A percentile compares a stretch with the other conserved stretches of the same genome.
Conservation (phyloP, 1,140 invertebrate species). For the Trachymyrmex cornetzi region DNA sequence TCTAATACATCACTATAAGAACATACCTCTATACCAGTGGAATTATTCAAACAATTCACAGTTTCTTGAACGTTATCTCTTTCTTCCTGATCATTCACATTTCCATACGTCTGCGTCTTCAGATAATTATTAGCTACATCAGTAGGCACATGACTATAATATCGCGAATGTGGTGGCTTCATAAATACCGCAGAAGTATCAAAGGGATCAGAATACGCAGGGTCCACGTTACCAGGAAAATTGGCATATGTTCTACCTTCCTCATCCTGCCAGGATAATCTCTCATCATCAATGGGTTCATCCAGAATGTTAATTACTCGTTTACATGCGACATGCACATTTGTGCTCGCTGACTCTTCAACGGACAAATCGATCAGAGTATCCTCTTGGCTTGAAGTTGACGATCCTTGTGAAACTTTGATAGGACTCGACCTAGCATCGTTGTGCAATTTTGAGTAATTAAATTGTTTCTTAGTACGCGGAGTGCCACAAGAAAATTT, state of each 20-base stretch:
- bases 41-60: conserved; percentile 63
- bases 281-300: conserved; percentile 90
- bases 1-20: background rate
- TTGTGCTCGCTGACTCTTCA: conserved; percentile 84
- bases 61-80: conserved; percentile 37
- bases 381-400: conserved; percentile 87
- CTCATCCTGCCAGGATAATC: conserved; percentile 78
- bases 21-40: conserved; percentile 47
- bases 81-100: conserved; percentile 70
- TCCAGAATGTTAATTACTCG: conserved; percentile 90
- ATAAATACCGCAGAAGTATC: conserved; percentile 88
- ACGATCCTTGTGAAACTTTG: conserved; percentile 85
- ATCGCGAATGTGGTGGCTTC: conserved; percentile 81
- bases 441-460: conserved; percentile 92
- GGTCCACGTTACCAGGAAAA: conserved; percentile 75
- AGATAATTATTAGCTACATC: conserved; percentile 74
- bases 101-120: conserved; percentile 80
- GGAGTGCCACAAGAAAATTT: conserved; percentile 85
- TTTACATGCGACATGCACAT: conserved; percentile 69
- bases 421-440: conserved; percentile 86
- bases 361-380: conserved; percentile 89
- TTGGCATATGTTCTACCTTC: conserved; percentile 84
- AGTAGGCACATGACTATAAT: conserved; percentile 85
- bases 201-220: conserved; percentile 86
- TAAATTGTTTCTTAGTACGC: conserved; percentile 90